Base-by-base conservation (phyloP, 1,140 invertebrate genomes). In the Drosophila cardini region DNA sequence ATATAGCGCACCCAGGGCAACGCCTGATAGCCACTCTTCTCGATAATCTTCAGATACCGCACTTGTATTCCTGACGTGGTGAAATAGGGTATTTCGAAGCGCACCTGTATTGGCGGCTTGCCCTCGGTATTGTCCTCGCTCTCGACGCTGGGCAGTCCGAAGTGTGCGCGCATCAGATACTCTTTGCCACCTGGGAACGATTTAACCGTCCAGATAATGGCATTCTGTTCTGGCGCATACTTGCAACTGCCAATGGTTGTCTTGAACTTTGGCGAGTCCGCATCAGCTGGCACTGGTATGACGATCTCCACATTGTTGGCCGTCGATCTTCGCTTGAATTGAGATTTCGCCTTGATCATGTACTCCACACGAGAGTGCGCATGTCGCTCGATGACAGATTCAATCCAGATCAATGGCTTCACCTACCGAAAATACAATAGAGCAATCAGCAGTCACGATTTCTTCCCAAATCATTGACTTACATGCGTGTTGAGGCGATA, bases 11-110 rank as follows among this genome's bases (percentile, higher is more conserved):
- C 99, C 99, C 99, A 99, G 0, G 99, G 99, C 53, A 99, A 91
- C 0, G 99, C 99, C 93, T 99, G 99, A 92, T 99, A 99, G 0
- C 99, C 99, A 93, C 98, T 99, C 93, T 99, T 99, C 90, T 99
- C 99, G 90, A 99, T 99, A 90, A 99, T 99, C 93, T 99, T 99
- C 72, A 99, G 93, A 92, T 99, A 99, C 38, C 98, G 95, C 4
- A 99, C 97, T 93, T 99, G 99, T 85, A 99, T 99, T 4, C 99
- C 99, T 16, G 98, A 99, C 46, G 99, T 99, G 0, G 99, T 99
- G 83, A 99, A 99, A 90, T 99, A 99, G 0, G 99, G 99, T 86
- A 99, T 99, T 94, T 99, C 99, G 94, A 99, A 99, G 93, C 98
- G 98, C 4, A 99, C 98, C 93, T 98, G 97, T 79, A 99, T 99